Conservation (phyloP, 2,113 vertebrate genomes). For the Addax nasomaculatus region DNA sequence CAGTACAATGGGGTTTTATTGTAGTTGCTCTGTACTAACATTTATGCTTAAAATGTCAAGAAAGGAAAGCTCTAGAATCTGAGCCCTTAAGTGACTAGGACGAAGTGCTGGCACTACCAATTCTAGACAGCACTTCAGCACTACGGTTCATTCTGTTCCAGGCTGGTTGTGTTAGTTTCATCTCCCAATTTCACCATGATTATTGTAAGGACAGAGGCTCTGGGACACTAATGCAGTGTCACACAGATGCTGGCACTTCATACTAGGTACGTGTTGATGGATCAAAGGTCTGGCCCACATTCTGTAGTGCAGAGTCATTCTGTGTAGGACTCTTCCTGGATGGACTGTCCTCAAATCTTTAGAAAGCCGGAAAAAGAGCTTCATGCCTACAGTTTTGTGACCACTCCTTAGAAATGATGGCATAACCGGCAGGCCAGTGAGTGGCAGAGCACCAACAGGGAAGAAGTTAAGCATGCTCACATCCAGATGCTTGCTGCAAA, state of each 20-base stretch:
- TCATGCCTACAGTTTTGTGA: not conserved
- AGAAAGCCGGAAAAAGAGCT: not conserved
- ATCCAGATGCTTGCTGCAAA: not conserved
- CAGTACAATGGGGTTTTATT: not conserved
- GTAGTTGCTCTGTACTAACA: not conserved
- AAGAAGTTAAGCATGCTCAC: not conserved
- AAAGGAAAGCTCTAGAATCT: not conserved
- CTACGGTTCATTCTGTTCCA: not conserved
- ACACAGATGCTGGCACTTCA: not conserved
- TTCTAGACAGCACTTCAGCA: not conserved
- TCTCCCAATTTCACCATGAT: not conserved
- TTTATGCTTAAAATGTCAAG: not conserved
- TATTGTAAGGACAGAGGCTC: not conserved
- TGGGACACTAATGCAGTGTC: not conserved
- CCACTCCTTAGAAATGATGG: not conserved
- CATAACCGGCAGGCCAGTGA: not conserved
- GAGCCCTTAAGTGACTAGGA: not conserved
- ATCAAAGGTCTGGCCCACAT: not conserved
- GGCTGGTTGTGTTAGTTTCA: not conserved
- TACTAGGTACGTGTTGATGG: not conserved
- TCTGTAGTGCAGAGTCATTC: not conserved
- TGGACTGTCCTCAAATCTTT: not conserved
- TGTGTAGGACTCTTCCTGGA: not conserved
- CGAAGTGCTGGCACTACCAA: not conserved
- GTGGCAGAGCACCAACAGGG: fast-evolving